Evolutionary conservation across 1,140 invertebrate genomes (phyloP).

Genomic region (Drosophila pseudoananassae): DNA sequence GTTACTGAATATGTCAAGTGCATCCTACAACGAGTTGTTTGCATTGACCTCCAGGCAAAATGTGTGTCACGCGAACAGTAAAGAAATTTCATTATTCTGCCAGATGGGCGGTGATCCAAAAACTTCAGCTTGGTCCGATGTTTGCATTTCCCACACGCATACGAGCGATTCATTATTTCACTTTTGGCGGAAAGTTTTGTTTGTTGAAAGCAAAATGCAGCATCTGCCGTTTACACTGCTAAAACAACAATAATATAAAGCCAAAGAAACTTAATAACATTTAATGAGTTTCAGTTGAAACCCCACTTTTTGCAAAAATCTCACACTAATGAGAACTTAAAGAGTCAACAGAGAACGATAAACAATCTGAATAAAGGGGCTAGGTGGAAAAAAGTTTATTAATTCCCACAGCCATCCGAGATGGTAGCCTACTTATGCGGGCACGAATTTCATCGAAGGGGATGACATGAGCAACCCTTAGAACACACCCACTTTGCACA

Average conservation of each 20-base stretch:
- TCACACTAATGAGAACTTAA: constrained; percentile 1
- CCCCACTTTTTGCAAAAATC: constrained; percentile 46
- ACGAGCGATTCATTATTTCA: constrained; percentile 56
- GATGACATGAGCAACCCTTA: background rate
- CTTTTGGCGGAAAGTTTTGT: constrained; percentile 60
- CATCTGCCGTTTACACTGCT: constrained; percentile 43
- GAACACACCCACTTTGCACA: constrained; percentile 30
- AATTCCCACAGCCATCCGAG: constrained; percentile 30
- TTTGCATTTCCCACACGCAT: constrained; percentile 36
- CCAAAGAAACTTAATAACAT: constrained; percentile 55
- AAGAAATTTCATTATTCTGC: constrained; percentile 53
- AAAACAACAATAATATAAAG: constrained; percentile 18
- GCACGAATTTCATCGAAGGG: constrained; percentile 26
- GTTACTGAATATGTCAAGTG: constrained; percentile 5
- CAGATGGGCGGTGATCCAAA: constrained; percentile 29
- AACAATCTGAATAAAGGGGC: background rate
- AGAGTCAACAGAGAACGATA: constrained; percentile 8
- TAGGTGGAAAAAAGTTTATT: constrained; percentile 40
- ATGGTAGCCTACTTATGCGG: constrained; percentile 63
- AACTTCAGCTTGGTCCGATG: constrained; percentile 27
- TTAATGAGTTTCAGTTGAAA: constrained; percentile 58
- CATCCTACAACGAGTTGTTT: background rate
- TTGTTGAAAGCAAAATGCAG: constrained; percentile 32
- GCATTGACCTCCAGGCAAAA: constrained; percentile 8
- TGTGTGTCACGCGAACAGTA: constrained; percentile 5